Evolutionary conservation across 2,888 invertebrate species (phyloP).

Genomic region (Selenia dentaria): DNA sequence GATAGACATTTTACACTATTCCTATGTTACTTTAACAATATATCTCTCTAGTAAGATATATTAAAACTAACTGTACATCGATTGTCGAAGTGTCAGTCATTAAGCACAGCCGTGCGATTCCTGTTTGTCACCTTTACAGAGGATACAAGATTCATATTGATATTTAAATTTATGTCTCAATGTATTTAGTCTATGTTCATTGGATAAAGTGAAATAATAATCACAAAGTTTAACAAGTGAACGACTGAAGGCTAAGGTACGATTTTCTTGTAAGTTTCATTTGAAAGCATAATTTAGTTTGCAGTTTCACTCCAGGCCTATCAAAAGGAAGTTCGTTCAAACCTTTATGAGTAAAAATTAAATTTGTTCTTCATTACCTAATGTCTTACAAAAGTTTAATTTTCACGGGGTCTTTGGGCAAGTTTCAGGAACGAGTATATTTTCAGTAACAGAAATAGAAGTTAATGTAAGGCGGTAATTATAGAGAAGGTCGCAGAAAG

Average conservation of each 20-base stretch:
- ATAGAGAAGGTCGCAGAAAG: no score
- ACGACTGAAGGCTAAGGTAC: constrained; percentile 13
- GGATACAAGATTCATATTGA: no score
- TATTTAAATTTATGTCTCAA: no score
- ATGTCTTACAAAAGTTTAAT: constrained; percentile 49
- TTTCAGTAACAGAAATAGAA: constrained; percentile 17
- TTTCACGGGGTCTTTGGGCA: constrained; percentile 22
- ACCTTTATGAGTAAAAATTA: constrained; percentile 54
- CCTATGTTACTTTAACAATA: no score
- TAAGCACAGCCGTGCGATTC: no score
- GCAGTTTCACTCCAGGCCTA: constrained; percentile 42
- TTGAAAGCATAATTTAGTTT: constrained; percentile 51
- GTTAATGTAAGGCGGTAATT: no score
- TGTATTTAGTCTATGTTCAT: no score
- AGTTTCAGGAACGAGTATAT: constrained; percentile 18
- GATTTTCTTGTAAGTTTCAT: constrained; percentile 26
- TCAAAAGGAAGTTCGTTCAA: constrained; percentile 47
- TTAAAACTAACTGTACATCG: no score
- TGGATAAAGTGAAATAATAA: constrained; percentile 3
- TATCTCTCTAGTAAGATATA: no score
- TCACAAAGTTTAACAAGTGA: constrained; percentile 12
- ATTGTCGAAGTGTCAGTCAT: no score
- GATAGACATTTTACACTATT: no score
- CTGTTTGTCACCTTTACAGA: no score
- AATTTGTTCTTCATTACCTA: constrained; percentile 46